These are phyloP conservation scores for Ictidomys tridecemlineatus DNA, from an alignment of 2,113 vertebrate species.

Conservation along the genomic window DNA sequence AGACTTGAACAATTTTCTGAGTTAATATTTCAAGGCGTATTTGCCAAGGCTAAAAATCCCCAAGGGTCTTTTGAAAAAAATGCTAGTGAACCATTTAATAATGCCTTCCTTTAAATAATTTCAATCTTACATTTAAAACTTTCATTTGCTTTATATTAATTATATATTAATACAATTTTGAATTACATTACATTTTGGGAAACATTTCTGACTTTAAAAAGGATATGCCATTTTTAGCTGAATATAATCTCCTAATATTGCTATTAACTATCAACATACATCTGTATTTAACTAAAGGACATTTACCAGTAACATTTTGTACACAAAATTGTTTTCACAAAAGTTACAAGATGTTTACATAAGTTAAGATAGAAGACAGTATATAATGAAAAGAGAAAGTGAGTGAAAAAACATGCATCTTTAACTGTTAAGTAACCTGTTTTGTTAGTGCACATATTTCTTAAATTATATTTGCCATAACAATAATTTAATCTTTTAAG, in stretches of 20 bases:
- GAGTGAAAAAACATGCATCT: background rate
- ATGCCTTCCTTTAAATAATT: background rate
- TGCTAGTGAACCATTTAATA: background rate
- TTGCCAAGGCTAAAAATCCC: background rate
- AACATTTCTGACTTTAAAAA: background rate
- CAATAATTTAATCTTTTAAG: background rate
- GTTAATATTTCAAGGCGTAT: background rate
- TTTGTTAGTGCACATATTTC: background rate
- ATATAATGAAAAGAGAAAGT: background rate
- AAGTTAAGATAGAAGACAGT: background rate
- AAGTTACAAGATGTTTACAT: background rate
- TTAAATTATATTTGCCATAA: background rate
- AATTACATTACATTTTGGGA: background rate
- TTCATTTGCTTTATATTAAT: background rate
- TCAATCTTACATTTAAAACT: background rate
- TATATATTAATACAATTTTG: background rate
- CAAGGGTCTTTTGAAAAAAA: background rate
- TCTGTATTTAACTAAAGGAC: background rate
- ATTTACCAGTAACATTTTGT: slow-evolving; percentile 2
- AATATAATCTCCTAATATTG: background rate
- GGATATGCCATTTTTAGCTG: background rate
- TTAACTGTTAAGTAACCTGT: background rate
- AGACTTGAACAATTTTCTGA: background rate
- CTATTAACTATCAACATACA: background rate
- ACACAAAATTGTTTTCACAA: background rate